phyloP scores from a whole-genome alignment of 2,888 invertebrate species.

The Itoplectis maculator region DNA sequence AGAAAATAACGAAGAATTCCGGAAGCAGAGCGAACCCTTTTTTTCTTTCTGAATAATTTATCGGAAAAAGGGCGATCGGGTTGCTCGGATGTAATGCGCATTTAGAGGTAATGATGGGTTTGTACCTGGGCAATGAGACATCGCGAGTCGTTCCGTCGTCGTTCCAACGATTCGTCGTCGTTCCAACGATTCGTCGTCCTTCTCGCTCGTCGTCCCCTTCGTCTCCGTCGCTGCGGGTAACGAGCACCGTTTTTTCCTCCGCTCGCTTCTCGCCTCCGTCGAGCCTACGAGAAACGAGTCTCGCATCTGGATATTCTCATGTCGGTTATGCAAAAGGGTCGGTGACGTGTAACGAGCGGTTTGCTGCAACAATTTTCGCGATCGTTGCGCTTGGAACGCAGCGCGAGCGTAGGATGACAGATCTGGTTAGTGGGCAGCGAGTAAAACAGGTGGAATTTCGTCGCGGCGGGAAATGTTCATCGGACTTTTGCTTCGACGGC shows the following conservation, averaged over 20 bases:
- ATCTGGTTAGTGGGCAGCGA: neutral
- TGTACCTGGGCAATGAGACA: neutral
- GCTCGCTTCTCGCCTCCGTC: too few relatives aligned
- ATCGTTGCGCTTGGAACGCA: neutral
- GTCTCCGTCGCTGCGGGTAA: neutral
- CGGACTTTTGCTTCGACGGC: too few relatives aligned
- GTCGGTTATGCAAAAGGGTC: neutral
- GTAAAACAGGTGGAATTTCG: neutral
- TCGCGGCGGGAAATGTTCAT: neutral
- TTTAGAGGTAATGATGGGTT: conserved; percentile 32
- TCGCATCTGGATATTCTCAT: neutral
- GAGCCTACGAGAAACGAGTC: neutral
- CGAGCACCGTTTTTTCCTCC: neutral
- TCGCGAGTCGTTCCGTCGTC: neutral
- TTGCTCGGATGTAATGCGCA: neutral
- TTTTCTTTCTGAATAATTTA: conserved; percentile 30
- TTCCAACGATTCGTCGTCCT: conserved; percentile 39
- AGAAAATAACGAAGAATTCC: neutral
- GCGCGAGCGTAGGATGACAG: neutral
- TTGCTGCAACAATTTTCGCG: neutral
- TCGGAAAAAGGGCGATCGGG: conserved; percentile 32
- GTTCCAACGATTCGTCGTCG: conserved; percentile 20
- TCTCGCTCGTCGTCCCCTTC: neutral
- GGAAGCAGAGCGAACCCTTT: neutral
- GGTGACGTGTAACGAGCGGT: neutral